Base-by-base conservation (phyloP, 2,113 vertebrate species). In the Forbesichthys agassizii region DNA sequence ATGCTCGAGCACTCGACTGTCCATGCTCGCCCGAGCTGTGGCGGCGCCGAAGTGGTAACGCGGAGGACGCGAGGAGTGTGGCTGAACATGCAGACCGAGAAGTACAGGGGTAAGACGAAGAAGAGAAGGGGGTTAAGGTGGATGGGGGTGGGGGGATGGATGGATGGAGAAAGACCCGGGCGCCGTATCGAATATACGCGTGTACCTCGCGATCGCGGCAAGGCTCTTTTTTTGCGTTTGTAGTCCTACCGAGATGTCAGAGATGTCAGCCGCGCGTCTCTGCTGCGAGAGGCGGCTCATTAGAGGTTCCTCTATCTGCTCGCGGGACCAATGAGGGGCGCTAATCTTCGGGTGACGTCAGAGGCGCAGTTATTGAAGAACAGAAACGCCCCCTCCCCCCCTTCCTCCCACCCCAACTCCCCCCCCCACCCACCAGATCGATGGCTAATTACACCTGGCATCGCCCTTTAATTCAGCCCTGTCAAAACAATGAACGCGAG, bases 1-100 rank as follows among this genome's bases (percentile, higher is more conserved):
- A 91, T 98, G 96, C 93, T 98, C 96, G 89, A 98, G 95, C 73
- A 98, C 93, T 91, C 96, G 94, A 86, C 96, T 93, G 93, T 98
- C 96, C 96, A 98, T 98, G 93, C 93, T 95, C 92, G 93, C 90
- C 93, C 82, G 82, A 80, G 86, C 86, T 79, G 85, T 81, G 85
- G 79, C 84, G 94, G 86, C 80, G 88, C 82, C 87, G 81, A 80
- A 87, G 86, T 88, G 85, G 79, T 81, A 86, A 79, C 55, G 85
- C 81, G 64, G 78, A 78, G 79, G 84, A 82, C 75, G 84, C 76
- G 79, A 53, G 57, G 47, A 48, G 88, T 89, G 84, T 87, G 84
- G 84, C 85, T 86, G 86, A 84, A 91, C 90, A 91, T 91, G 86
- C 90, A 91, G 88, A 81, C 87, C 75, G 13, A 36, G 36, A 64